phyloP scores from a whole-genome alignment of 1,140 invertebrate genomes.

The Neomicropteryx cornuta region DNA sequence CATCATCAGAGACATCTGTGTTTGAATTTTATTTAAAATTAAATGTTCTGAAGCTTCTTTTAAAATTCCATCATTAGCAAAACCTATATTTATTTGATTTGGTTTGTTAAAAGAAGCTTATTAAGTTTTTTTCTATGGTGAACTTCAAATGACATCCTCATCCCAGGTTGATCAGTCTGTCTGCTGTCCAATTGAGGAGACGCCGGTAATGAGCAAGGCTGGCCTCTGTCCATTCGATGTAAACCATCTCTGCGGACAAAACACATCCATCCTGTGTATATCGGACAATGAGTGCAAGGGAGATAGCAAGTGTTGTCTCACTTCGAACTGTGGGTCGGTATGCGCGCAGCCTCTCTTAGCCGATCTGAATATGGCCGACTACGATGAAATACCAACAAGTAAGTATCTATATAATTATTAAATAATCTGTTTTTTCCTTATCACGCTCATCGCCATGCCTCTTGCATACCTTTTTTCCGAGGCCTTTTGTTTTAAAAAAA shows the following conservation, averaged over 20 bases:
- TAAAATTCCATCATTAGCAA: too few species aligned
- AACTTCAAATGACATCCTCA: too few species aligned
- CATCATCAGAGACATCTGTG: too few species aligned
- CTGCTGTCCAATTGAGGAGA: constrained; percentile 24
- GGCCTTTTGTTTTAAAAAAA: too few species aligned
- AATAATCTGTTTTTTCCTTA: too few species aligned
- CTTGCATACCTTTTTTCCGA: too few species aligned
- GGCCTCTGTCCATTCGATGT: constrained; percentile 14
- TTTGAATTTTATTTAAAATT: too few species aligned
- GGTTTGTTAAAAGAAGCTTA: too few species aligned
- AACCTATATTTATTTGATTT: too few species aligned
- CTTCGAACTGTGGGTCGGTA: constrained; percentile 28
- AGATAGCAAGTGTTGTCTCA: constrained; percentile 29
- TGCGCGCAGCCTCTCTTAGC: constrained; percentile 32
- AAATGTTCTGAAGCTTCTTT: too few species aligned
- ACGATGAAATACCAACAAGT: constrained; percentile 50
- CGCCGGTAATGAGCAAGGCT: constrained; percentile 9
- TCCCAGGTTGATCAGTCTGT: constrained; percentile 29
- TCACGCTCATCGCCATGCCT: too few species aligned
- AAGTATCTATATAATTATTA: constrained; percentile 26
- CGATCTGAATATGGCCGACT: constrained; percentile 23
- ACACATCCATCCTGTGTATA: constrained; percentile 24
- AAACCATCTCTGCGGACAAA: constrained; percentile 23
- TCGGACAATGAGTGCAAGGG: constrained; percentile 28
- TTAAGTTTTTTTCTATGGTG: too few species aligned